A percentile compares a stretch with the other conserved stretches of the same genome.
Evolutionary conservation across 2,113 vertebrate genomes (phyloP).

Genomic region (Poecile atricapillus): DNA sequence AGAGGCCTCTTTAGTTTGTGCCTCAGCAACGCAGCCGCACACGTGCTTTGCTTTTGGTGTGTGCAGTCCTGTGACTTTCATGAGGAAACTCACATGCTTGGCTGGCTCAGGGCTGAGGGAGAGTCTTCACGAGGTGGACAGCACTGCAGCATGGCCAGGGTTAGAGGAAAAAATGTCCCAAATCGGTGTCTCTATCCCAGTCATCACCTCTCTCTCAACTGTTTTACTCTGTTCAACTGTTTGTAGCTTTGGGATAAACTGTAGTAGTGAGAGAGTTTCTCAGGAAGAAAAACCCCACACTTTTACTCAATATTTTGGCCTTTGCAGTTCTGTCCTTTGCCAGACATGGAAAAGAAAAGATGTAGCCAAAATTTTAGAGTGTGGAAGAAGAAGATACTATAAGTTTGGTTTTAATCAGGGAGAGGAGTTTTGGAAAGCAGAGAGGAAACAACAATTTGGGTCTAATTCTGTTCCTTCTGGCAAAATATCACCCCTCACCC

Average conservation of each 20-base stretch:
- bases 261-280: background rate
- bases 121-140: background rate
- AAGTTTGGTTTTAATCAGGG: slow-evolving; percentile 23
- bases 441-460: slow-evolving; percentile 32
- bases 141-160: fast-evolving
- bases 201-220: background rate
- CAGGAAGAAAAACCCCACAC: background rate
- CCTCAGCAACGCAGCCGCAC: background rate
- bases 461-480: slow-evolving; percentile 19
- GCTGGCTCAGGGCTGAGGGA: background rate
- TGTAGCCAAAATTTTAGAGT: background rate
- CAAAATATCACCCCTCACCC: background rate
- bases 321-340: background rate
- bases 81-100: background rate
- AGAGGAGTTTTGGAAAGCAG: background rate
- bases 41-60: background rate
- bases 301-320: slow-evolving; percentile 13
- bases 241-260: background rate
- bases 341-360: slow-evolving; percentile 26
- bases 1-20: background rate
- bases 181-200: fast-evolving
- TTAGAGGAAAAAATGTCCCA: background rate
- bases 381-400: background rate
- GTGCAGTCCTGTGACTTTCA: slow-evolving; percentile 8
- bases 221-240: background rate